Evolutionary conservation across 2,113 vertebrate genomes (phyloP).

Genomic region (Pseudonaja textilis): DNA sequence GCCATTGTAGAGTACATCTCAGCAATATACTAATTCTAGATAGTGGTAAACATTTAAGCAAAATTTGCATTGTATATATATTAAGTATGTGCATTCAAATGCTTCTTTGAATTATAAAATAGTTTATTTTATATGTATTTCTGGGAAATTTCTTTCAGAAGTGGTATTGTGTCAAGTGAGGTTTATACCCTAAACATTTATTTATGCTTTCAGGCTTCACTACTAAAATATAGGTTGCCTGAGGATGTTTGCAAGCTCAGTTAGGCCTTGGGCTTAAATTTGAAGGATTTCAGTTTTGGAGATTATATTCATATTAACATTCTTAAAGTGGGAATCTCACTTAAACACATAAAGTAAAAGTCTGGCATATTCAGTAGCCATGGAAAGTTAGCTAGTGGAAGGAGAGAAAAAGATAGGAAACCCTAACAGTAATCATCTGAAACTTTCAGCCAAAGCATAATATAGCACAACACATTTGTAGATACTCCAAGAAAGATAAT

Average conservation of each 20-base stretch:
- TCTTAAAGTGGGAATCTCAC: background rate
- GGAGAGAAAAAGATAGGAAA: background rate
- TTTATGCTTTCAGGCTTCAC: background rate
- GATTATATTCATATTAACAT: background rate
- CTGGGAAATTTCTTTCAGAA: background rate
- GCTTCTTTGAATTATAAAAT: background rate
- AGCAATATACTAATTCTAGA: background rate
- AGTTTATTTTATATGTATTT: background rate
- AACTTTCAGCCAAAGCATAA: background rate
- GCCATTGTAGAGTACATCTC: background rate
- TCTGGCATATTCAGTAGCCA: background rate
- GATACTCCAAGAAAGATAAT: background rate
- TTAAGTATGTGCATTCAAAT: background rate
- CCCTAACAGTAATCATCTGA: background rate
- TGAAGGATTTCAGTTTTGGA: background rate
- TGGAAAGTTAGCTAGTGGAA: background rate
- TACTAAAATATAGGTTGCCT: background rate
- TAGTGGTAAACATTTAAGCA: background rate
- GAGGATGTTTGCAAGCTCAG: background rate
- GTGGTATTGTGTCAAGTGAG: background rate
- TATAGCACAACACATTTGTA: background rate
- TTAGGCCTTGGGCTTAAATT: background rate
- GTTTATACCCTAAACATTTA: background rate
- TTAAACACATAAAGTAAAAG: background rate
- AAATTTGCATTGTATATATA: background rate